Conservation (phyloP, 2,888 invertebrate species). For the Cybosia mesomella region DNA sequence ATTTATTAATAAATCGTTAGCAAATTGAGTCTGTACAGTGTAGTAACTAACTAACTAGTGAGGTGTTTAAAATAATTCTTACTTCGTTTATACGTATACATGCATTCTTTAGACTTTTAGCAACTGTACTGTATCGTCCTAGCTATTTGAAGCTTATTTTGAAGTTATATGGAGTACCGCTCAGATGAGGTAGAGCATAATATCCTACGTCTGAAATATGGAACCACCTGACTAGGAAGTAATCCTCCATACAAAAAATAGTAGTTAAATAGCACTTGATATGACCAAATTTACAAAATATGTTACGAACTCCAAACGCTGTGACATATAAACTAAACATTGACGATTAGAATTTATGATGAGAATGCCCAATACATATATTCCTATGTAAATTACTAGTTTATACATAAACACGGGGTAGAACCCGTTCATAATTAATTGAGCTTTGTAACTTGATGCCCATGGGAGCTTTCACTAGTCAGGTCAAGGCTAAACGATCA, state of each 20-base stretch:
- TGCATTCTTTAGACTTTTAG: too few relatives aligned
- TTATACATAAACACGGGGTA: constrained; percentile 44
- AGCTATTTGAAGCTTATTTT: not conserved
- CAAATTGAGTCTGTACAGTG: too few relatives aligned
- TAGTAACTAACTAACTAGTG: too few relatives aligned
- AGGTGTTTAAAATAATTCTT: too few relatives aligned
- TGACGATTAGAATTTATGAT: constrained; percentile 33
- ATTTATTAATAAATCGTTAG: too few relatives aligned
- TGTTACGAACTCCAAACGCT: not conserved
- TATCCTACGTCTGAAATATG: not conserved
- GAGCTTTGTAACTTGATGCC: constrained; percentile 36
- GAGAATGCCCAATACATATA: constrained; percentile 48
- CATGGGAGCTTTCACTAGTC: constrained; percentile 27
- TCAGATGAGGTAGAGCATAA: not conserved
- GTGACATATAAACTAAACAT: constrained; percentile 24
- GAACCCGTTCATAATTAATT: constrained; percentile 47
- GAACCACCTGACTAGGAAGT: not conserved
- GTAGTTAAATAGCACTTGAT: not conserved
- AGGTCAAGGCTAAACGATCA: constrained; percentile 43
- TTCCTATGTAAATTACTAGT: constrained; percentile 39
- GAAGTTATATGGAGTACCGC: not conserved
- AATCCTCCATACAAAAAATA: not conserved
- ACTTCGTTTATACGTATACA: too few relatives aligned
- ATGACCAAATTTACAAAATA: not conserved
- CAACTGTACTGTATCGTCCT: not conserved